phyloP scores from a whole-genome alignment of 2,888 invertebrate genomes.

The Boloria selene region DNA sequence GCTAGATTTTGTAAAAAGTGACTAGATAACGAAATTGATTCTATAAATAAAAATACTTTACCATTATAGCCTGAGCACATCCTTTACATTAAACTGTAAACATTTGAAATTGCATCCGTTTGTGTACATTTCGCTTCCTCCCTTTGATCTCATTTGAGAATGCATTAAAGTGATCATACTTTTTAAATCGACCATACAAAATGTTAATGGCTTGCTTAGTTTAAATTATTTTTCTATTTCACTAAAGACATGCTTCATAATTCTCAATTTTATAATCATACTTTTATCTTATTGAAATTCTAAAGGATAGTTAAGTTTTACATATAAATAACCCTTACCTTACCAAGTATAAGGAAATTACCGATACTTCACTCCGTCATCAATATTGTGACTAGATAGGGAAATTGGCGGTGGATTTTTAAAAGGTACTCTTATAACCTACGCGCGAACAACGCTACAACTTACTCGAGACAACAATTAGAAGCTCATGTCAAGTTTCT shows the following conservation, averaged over 20 bases:
- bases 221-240: conserved; percentile 9
- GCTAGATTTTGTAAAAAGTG: too few relatives aligned
- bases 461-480: too few relatives aligned
- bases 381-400: too few relatives aligned
- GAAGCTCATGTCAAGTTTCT: too few relatives aligned
- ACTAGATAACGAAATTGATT: background rate
- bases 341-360: too few relatives aligned
- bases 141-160: conserved; percentile 25
- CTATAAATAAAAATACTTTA: background rate
- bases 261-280: conserved; percentile 10
- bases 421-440: too few relatives aligned
- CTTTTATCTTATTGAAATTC: background rate
- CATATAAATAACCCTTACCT: too few relatives aligned
- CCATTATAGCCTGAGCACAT: background rate
- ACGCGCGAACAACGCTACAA: too few relatives aligned
- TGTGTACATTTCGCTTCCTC: conserved; percentile 24
- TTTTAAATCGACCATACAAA: conserved; percentile 25
- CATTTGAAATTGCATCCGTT: conserved; percentile 20
- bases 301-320: conserved; percentile 2
- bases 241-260: conserved; percentile 8
- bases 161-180: conserved; percentile 22
- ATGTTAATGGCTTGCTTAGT: conserved; percentile 15
- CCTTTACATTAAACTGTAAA: background rate
- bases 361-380: too few relatives aligned
- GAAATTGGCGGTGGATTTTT: too few relatives aligned